phyloP scores from a whole-genome alignment of 2,888 invertebrate species.

The Caenorhabditis sp. region DNA sequence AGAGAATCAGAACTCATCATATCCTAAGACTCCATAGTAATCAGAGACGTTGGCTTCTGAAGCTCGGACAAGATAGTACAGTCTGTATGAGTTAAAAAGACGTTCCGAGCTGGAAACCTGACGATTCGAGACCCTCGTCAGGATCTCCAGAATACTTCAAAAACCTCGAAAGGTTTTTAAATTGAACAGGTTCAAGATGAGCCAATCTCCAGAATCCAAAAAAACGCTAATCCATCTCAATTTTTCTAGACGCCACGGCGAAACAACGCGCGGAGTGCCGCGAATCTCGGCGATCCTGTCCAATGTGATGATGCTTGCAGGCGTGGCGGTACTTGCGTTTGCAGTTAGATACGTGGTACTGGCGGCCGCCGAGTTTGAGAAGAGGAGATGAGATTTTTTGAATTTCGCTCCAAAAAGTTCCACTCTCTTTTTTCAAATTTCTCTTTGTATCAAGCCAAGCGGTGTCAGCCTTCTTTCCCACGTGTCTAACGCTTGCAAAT shows the following conservation, averaged over 20 bases:
- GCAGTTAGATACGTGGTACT: conserved; percentile 82
- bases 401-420: background rate
- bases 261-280: conserved; percentile 53
- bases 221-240: background rate
- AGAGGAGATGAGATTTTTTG: conserved; percentile 4
- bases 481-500: conserved; percentile 18
- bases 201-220: background rate
- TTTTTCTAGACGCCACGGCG: conserved; percentile 48
- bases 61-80: too few species aligned
- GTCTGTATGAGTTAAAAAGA: too few species aligned
- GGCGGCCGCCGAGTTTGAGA: conserved; percentile 67
- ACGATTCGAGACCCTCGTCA: too few species aligned
- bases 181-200: too few species aligned
- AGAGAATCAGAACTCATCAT: too few species aligned
- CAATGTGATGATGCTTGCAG: conserved; percentile 81
- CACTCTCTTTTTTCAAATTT: background rate
- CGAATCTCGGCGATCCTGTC: conserved; percentile 78
- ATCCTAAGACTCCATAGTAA: too few species aligned
- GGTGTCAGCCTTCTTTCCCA: background rate
- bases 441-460: background rate
- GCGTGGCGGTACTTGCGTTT: conserved; percentile 82
- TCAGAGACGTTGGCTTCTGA: too few species aligned
- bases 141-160: too few species aligned
- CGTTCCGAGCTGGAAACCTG: too few species aligned
- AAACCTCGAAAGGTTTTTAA: too few species aligned